These are phyloP conservation scores for Lota lota DNA, from an alignment of 2,113 vertebrate genomes.

Conservation along the genomic window DNA sequence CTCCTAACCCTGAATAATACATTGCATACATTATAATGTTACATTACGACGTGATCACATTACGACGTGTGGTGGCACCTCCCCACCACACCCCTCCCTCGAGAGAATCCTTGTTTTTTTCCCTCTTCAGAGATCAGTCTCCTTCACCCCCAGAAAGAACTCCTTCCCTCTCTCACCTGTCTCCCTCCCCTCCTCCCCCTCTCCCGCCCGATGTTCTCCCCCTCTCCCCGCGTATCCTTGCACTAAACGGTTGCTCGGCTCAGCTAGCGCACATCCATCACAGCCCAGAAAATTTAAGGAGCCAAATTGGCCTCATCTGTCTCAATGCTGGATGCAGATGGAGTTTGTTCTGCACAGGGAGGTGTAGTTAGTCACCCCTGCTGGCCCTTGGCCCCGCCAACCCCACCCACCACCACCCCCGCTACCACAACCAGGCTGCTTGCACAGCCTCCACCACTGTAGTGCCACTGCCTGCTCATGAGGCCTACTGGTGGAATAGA, in stretches of 20 bases:
- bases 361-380: constrained; percentile 96
- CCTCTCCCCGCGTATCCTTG: constrained; percentile 70
- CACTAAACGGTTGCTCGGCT: constrained; percentile 82
- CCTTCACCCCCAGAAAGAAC: constrained; percentile 37
- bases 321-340: constrained; percentile 99
- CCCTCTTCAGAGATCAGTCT: constrained; percentile 20
- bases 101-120: not conserved
- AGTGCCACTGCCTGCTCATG: constrained; percentile 22
- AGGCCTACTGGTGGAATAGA: constrained; percentile 43
- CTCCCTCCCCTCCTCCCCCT: constrained; percentile 25
- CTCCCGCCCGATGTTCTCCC: constrained; percentile 48
- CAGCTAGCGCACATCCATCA: constrained; percentile 95
- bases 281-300: constrained; percentile 96
- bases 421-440: not conserved
- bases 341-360: constrained; percentile 96
- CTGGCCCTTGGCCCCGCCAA: constrained; percentile 71
- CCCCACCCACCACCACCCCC: constrained; percentile 9
- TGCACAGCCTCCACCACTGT: constrained; percentile 3
- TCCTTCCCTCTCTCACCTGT: constrained; percentile 24
- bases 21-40: not conserved
- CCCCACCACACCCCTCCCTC: constrained; percentile 7
- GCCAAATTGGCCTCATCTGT: constrained; percentile 99
- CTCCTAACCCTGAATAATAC: not conserved
- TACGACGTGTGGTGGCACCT: not conserved
- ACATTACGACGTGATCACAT: constrained; percentile 13